Evolutionary conservation across 2,113 vertebrate genomes (phyloP), one percentile per base, ranked within the genome.

Genomic region (Salvator merianae): DNA sequence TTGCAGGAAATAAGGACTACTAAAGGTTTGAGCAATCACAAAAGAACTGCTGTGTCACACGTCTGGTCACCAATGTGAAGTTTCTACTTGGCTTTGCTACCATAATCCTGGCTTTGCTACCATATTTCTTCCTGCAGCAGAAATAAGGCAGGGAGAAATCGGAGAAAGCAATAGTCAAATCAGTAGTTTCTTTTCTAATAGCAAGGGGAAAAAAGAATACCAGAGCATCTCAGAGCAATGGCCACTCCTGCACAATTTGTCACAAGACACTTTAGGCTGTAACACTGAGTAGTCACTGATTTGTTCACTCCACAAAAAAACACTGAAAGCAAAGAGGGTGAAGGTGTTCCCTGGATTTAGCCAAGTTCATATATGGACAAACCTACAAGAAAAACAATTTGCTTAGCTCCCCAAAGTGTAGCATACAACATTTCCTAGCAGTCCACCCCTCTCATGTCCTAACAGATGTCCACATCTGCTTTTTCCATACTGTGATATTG

Each of bases 1-100:
- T 13, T 55, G 36, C 26, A 4, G 6, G 81, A 22, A 38, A 34
- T 34, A 32, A 68, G 36, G 43, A 36, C 73, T 4, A 16, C 30
- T 53, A 7, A 59, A 30, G 14, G 28, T 53, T 28, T 20, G 40
- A 16, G 8, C 43, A 53, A 76, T 28, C 65, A 32, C 7, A 3
- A 43, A 55, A 59, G 65, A 62, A 78, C n/a, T 84, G 73, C 82
- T 77, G 82, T 77, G 82, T 77, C 74, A 84, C 28, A 76, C 53
- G 32, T 2, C 14, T 55, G 26, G 34, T 28, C 74, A 47, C 43
- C 43, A 47, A 47, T 9, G 43, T 47, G 20, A 59, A 59, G 55
- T 20, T 59, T 59, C 55, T 53, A 14, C 16, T 4, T 59, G 4
- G 16, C 20, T 59, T 59, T 30, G 43, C 16, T 53, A 38, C 40